Evolutionary conservation across 2,113 vertebrate genomes (phyloP), one percentile per base, ranked within the genome.

Genomic region (Pelvicachromis taeniatus): DNA sequence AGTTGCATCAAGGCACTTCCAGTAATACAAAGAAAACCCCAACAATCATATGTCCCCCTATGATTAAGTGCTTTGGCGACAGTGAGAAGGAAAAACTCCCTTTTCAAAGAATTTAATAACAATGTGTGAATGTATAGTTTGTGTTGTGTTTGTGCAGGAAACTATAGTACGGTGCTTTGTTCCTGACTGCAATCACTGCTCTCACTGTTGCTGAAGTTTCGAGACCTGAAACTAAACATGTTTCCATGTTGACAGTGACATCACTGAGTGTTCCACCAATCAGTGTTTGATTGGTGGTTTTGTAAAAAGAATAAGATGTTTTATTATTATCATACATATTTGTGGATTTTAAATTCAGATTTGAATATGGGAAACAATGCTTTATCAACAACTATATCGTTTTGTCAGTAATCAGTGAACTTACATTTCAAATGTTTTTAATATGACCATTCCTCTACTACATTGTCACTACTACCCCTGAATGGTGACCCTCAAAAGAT

Each of bases 351-450:
- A 45, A 14, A 45, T 12, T 45, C 13, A 45, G 1, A 45, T 14
- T 19, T 50, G 16, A 8, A 48, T 17, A 9, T 70, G 13, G 0
- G 9, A 26, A 0, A 45, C 26, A 2, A 45, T 48, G 26, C 14
- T 45, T 70, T 21, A 70, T 42, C 38, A 45, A 26, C 13, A 42
- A 45, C 1, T 42, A 17, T 16, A 26, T 16, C 4, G 35, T 68
- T 14, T 42, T 68, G 63, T 68, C 23, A 68, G 40, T 26, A 45
- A 16, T 48, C 9, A 0, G 2, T 70, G 38, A 70, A 42, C 38
- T 70, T 42, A 45, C 21, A 70, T 70, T 45, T 42, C n/a, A 70
- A 42, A 70, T 26, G 38, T 45, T 23, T 42, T 45, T 68, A 26
- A 26, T 70, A 70, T 45, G 38, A 7, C 21, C 38, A n/a, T 70